Evolutionary conservation across 2,888 invertebrate species (phyloP).

Genomic region (Megastigmus dorsalis): DNA sequence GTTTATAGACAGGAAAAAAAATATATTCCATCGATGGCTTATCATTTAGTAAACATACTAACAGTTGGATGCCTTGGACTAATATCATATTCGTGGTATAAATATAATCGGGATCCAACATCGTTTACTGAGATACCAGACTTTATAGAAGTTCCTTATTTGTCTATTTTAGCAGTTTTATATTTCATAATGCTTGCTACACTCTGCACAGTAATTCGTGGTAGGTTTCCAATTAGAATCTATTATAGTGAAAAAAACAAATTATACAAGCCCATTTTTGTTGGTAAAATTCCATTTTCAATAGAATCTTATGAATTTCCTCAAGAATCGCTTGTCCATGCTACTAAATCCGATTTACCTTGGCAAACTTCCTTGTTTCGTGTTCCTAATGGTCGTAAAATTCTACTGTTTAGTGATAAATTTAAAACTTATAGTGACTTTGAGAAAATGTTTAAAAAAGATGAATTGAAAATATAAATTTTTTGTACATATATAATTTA

Average conservation of each 20-base stretch:
- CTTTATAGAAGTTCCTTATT: neutral
- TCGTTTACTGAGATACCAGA: neutral
- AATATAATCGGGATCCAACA: too few species aligned
- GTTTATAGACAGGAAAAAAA: conserved; percentile 29
- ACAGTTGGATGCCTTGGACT: neutral
- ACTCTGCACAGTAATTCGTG: neutral
- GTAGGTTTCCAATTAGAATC: conserved; percentile 47
- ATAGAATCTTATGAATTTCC: conserved; percentile 29
- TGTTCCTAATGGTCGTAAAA: conserved; percentile 34
- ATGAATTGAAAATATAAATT: neutral
- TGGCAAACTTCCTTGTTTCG: conserved; percentile 46
- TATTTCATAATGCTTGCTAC: neutral
- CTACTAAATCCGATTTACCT: neutral
- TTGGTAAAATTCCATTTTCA: conserved; percentile 47
- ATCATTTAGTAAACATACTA: conserved; percentile 6
- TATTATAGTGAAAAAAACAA: conserved; percentile 47
- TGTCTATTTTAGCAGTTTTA: neutral
- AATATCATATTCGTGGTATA: neutral
- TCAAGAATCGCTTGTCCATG: neutral
- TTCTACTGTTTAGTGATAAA: conserved; percentile 45
- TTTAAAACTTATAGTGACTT: conserved; percentile 53
- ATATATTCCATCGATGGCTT: neutral
- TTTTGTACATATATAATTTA: neutral
- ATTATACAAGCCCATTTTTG: conserved; percentile 42
- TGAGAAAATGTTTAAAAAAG: conserved; percentile 31